Conservation (phyloP, 2,888 invertebrate species). For the Lutraria lutraria region DNA sequence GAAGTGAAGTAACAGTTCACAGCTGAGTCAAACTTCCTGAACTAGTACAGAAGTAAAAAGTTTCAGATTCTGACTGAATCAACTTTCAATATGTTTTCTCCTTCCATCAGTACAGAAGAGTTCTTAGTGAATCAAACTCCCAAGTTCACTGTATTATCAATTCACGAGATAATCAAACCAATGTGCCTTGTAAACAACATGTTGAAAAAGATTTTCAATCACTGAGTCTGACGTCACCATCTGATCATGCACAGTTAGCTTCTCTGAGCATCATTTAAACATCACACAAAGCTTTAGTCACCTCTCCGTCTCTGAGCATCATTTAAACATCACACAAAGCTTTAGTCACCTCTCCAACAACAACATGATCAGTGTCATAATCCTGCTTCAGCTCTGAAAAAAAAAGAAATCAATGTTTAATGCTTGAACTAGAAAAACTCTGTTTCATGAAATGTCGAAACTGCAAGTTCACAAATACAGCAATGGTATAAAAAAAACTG, state of each 20-base stretch:
- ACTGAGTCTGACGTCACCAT: neutral
- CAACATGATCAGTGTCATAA: slow-evolving; percentile 62
- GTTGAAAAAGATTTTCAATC: neutral
- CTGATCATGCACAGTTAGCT: neutral
- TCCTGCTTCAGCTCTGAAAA: slow-evolving; percentile 71
- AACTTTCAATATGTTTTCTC: no score
- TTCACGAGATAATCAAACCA: neutral
- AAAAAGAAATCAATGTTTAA: neutral
- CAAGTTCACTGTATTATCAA: neutral
- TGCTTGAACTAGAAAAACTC: neutral
- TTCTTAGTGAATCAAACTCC: neutral
- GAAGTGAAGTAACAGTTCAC: neutral
- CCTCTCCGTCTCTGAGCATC: slow-evolving; percentile 17
- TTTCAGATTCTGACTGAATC: no score
- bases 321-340: neutral
- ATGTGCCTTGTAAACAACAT: neutral
- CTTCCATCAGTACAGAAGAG: no score
- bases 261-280: slow-evolving; percentile 1
- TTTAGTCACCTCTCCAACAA: neutral
- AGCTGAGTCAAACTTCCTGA: neutral
- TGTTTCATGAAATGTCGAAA: neutral
- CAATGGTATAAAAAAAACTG: no score
- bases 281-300: neutral
- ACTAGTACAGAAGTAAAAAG: no score
- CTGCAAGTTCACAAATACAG: no score